These are phyloP conservation scores for Lysandra bellargus DNA, from an alignment of 2,888 invertebrate genomes.

Conservation along the genomic window DNA sequence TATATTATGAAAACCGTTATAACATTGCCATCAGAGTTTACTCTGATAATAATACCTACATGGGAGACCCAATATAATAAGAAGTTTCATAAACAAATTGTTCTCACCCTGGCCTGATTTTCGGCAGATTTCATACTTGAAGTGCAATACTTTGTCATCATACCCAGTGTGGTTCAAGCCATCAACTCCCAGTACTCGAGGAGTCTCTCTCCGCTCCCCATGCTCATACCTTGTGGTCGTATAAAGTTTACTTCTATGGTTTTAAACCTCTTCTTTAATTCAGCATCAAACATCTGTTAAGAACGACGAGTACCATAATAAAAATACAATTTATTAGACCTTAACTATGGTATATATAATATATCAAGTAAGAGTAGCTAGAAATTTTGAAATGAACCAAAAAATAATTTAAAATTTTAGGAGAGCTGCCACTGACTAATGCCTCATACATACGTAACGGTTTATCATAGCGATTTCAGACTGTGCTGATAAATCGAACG, in stretches of 20 bases:
- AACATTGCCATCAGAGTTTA: slow-evolving; percentile 4
- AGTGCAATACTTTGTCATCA: background rate
- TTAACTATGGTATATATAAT: background rate
- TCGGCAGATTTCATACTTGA: background rate
- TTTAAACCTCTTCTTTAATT: slow-evolving; percentile 87
- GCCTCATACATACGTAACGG: too few species aligned
- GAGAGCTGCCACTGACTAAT: too few species aligned
- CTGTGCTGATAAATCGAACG: too few species aligned
- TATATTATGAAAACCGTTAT: slow-evolving; percentile 14
- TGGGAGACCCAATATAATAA: slow-evolving; percentile 7
- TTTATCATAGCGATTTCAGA: too few species aligned
- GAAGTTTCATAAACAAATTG: slow-evolving; percentile 9
- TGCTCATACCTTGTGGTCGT: slow-evolving; percentile 82
- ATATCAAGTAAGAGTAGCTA: too few species aligned
- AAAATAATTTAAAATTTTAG: too few species aligned
- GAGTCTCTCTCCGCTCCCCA: slow-evolving; percentile 83
- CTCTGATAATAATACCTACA: background rate
- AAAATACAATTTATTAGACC: background rate
- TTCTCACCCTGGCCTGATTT: slow-evolving; percentile 17
- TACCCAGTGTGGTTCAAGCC: slow-evolving; percentile 51
- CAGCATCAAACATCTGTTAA: slow-evolving; percentile 86
- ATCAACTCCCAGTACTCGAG: slow-evolving; percentile 83
- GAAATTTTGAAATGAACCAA: too few species aligned
- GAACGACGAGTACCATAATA: background rate
- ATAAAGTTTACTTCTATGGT: slow-evolving; percentile 88